Evolutionary conservation across 2,797 vertebrate genomes (phyloP).

Genomic region (Galago senegalensis): DNA sequence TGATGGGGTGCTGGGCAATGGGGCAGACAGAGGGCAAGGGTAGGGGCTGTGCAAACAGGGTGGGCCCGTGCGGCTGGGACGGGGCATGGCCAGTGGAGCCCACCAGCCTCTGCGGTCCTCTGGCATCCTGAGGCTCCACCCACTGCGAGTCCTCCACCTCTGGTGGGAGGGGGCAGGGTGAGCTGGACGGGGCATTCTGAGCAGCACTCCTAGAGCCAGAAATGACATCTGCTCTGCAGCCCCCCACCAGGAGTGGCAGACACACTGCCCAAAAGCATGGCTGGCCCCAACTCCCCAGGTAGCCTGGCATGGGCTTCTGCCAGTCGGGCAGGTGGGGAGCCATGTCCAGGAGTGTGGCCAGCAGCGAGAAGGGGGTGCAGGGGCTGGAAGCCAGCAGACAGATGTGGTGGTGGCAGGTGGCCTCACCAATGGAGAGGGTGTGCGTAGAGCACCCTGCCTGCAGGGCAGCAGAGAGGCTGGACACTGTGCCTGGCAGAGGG

Average conservation of each 20-base stretch:
- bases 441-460: background rate
- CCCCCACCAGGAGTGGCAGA: background rate
- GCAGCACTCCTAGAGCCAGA: background rate
- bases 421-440: background rate
- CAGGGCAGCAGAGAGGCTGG: background rate
- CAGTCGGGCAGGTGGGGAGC: background rate
- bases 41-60: too few species aligned
- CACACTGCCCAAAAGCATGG: background rate
- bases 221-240: background rate
- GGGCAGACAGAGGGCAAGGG: too few species aligned
- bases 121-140: background rate
- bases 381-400: background rate
- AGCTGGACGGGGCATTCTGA: background rate
- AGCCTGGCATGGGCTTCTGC: background rate
- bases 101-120: background rate
- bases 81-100: fast-evolving
- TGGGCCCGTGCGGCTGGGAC: too few species aligned
- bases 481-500: background rate
- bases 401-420: background rate
- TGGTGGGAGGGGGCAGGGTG: too few species aligned
- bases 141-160: too few species aligned
- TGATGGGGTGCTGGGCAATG: too few species aligned
- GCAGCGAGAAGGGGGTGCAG: background rate
- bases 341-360: too few species aligned
- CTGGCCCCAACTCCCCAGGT: background rate